Base-by-base conservation (phyloP, 2,113 vertebrate species). In the Nematolebias whitei region DNA sequence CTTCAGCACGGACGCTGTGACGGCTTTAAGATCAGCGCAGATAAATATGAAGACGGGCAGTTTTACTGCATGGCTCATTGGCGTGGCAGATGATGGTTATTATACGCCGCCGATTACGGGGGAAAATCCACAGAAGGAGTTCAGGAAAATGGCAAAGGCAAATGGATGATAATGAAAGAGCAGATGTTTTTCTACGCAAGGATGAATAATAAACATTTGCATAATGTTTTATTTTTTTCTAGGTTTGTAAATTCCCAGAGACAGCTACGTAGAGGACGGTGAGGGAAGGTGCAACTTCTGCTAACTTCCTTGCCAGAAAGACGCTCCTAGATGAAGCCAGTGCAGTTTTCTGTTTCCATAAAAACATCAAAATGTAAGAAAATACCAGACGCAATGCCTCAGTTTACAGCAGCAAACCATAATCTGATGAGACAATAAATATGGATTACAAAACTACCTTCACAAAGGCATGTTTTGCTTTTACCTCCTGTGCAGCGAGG, bases 41-140 rank as follows among this genome's bases (percentile, higher is more conserved):
- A 82, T 83, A 82, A 80, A 85, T 80, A 75, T 71, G 76, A 79
- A 79, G 84, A 71, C 49, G 10, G 47, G 53, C 24, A 39, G 57
- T 86, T 79, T 80, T 70, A 73, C 76, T 64, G 35, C 82, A 86
- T 53, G 84, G 84, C 85, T 90, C 86, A 79, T 70, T 85, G 87
- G 71, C 47, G 12, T 78, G 74, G 80, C 61, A 82, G 85, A 85
- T 87, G 85, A 88, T 65, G 70, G 76, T 84, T 79, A 84, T 75
- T 80, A 73, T 71, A 77, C 63, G 72, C 65, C 58, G 74, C 18
- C 38, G 76, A 71, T 78, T 71, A 83, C 78, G 73, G 73, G 49
- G 40, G 63, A 49, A 66, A 71, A 41, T 63, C 18, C 16, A 32
- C 45, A 32, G 62, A 60, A 45, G 39, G 48, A 29, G 26, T 56